Evolutionary conservation across 2,113 vertebrate species (phyloP).

Genomic region (Cochlearius cochlearius): DNA sequence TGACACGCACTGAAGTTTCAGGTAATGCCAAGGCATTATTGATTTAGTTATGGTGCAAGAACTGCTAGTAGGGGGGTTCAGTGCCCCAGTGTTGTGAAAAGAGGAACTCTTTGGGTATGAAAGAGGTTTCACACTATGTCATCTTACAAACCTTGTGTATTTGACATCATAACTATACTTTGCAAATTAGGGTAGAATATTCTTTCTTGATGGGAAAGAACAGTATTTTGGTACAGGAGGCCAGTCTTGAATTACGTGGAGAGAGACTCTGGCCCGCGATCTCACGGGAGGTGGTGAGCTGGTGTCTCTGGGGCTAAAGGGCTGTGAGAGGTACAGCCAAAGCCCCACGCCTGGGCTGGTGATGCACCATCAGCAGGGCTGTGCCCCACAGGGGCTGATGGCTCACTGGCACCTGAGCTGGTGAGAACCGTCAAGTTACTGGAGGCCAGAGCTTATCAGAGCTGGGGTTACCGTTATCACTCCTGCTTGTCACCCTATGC

Average conservation of each 20-base stretch:
- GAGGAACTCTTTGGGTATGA: not conserved
- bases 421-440: not conserved
- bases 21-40: not conserved
- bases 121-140: not conserved
- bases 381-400: not conserved
- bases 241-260: not conserved
- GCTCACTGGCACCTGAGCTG: not conserved
- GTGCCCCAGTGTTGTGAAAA: not conserved
- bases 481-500: not conserved
- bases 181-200: not conserved
- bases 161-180: not conserved
- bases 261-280: not conserved
- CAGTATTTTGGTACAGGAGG: not conserved
- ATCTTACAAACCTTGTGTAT: not conserved
- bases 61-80: not conserved
- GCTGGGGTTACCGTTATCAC: not conserved
- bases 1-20: not conserved
- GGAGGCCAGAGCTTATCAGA: not conserved
- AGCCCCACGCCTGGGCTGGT: not conserved
- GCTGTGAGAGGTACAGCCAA: not conserved
- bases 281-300: not conserved
- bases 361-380: not conserved
- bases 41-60: not conserved
- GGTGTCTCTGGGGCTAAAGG: not conserved
- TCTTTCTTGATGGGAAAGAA: not conserved